Base-by-base conservation (phyloP, 2,113 vertebrate genomes). In the Hemiscyllium ocellatum region DNA sequence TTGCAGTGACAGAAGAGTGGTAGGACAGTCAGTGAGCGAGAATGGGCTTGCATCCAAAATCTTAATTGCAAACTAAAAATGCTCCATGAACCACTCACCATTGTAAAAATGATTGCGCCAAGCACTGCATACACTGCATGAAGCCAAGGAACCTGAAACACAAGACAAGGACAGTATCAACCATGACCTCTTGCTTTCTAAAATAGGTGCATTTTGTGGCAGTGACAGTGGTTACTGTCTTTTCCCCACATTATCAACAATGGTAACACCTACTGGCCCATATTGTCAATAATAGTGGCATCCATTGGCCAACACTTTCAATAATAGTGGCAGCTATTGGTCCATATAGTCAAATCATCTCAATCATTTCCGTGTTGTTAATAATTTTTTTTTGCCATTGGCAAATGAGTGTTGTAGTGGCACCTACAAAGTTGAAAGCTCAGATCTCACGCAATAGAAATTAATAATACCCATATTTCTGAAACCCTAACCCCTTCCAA, bases 61-160 rank as follows among this genome's bases (percentile, higher is more conserved):
- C 33, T 91, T 17, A 42, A 37, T 20, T 22, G 89, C 61, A 93
- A 93, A 93, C 33, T 37, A 93, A 66, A 66, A 93, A 5, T 22
- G 33, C 89, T 6, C 33, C n/a, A 20, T 29, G 37, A 95, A 26
- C 65, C 96, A 96, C 98, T 98, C 97, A 99, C 98, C 98, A 99
- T 97, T 0, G 98, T 99, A 96, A 99, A 99, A 94, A 99, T 97
- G 26, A 98, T 97, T 0, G 99, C 98, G 96, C 98, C 99, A 12
- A 99, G 97, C 3, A 96, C 97, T 26, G 98, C 98, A 0, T 98
- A 99, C 95, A 98, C 96, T 0, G 97, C 97, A 0, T 99, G 98
- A 76, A 99, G 97, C 98, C 98, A 99, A 0, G 98, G 98, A 24
- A 99, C 98, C 99, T 99, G 95, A 89, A 1, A 42, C 7, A 66